Evolutionary conservation across 2,113 vertebrate genomes (phyloP), one percentile per base, ranked within the genome.

Genomic region (Hoplias malabaricus): DNA sequence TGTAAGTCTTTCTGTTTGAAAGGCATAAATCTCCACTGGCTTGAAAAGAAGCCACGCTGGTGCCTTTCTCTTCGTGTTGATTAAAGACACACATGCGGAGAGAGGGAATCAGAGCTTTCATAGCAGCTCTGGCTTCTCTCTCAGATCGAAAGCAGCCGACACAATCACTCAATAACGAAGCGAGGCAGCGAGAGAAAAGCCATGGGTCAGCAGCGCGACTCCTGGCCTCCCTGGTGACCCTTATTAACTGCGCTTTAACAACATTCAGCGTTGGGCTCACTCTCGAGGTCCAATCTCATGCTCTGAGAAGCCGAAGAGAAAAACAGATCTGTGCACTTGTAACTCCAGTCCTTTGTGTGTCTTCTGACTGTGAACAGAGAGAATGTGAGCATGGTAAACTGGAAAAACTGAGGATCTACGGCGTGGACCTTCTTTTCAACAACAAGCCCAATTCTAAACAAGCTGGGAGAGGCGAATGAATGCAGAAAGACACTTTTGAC

Each of bases 161-260:
- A 70, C 68, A 70, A 70, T 70, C 21, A 34, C 68, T 70, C 46
- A 54, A 54, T 54, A 70, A 50, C 31, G 48, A 54, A 70, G 68
- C n/a, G 29, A 40, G 12, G 23, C 19, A 11, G 19, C 42, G 33
- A 57, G 27, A 54, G 48, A 36, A 56, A 68, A 56, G 63, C 40
- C 48, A 57, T 16, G 50, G 74, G 62, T 76, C 74, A 76, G 54
- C 13, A 25, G 63, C 4, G 33, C 19, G 62, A 67, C 62, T 54
- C 42, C 62, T 76, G 74, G 23, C 29, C 48, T 11, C 42, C 48
- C 63, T 13, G 11, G 50, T 43, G 63, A 48, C 63, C 63, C 74
- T 68, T 68, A 76, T 76, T 76, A 76, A 68, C 74, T 65, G 11
- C 21, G 63, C 36, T 68, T 76, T 68, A 76, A 34, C 63, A 2